Evolutionary conservation across 2,797 vertebrate genomes (phyloP), one percentile per base, ranked within the genome.

Genomic region (Pipistrellus nathusii): DNA sequence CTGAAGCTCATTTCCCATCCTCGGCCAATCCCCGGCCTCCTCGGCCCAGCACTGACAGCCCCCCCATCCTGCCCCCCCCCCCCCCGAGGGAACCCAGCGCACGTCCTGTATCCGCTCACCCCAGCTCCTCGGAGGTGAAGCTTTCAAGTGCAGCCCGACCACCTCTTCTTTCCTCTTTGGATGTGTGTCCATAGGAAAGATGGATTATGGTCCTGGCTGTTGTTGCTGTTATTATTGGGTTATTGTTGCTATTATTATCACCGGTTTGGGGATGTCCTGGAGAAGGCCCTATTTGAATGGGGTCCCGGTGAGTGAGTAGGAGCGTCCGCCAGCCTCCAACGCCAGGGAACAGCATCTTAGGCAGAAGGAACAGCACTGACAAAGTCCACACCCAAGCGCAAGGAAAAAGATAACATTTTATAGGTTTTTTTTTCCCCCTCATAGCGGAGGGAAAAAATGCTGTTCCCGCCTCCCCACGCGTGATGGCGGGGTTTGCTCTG

Each of bases 71-170:
- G 27, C 13, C 30, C 55, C n/a, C n/a, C n/a, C n/a, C n/a, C n/a
- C n/a, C n/a, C n/a, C 11, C 30, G 12, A 68, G 75, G 12, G 32
- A 71, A n/a, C 35, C 23, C 14, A 20, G 71, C 32, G 32, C 12
- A 6, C 11, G 5, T 2, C 10, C 17, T 1, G 0, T 30, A 21
- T 51, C 38, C 8, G 0, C 4, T 68, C 23, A 8, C 5, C 27
- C 12, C 12, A 51, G n/a, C 0, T 8, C 80, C 8, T 15, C 53
- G 4, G 7, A 0, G 44, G 73, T 3, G 32, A 69, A 48, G 20
- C 7, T 41, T 57, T 46, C 4, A 17, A 72, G 53, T 57, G 14
- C 53, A 30, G 69, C n/a, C 69, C 32, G n/a, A 2, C 66, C 8
- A 0, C 32, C 32, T 35, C 32, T 46, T 21, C 68, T 38, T 90